Conservation (phyloP, 2,113 vertebrate species). For the Perca flavescens region DNA sequence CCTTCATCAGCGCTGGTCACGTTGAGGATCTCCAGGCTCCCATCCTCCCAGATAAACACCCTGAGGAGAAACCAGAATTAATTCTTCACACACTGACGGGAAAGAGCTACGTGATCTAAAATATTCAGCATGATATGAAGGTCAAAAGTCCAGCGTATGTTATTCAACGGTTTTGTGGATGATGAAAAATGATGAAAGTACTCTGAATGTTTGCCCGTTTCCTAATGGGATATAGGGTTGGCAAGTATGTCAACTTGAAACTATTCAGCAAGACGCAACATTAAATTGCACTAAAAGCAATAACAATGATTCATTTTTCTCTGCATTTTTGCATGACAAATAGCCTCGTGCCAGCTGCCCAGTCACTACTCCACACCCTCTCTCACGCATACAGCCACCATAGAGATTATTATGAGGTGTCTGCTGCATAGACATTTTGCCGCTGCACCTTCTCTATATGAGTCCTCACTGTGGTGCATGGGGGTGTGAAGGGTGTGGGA, state of each 20-base stretch:
- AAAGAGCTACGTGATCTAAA: conserved; percentile 27
- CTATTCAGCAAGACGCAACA: conserved; percentile 8
- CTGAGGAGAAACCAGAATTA: conserved; percentile 74
- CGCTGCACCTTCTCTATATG: conserved; percentile 40
- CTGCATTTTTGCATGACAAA: conserved; percentile 59
- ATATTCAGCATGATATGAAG: conserved; percentile 46
- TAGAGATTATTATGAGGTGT: conserved; percentile 41
- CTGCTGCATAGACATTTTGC: conserved; percentile 61
- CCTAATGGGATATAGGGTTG: conserved; percentile 5
- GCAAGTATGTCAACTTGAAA: conserved; percentile 11
- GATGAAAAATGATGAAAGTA: conserved; percentile 56
- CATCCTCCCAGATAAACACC: conserved; percentile 93
- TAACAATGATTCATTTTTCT: conserved; percentile 34
- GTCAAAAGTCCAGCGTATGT: conserved; percentile 53
- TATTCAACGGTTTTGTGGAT: conserved; percentile 17
- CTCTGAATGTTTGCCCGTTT: conserved; percentile 5
- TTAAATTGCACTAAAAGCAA: conserved; percentile 23
- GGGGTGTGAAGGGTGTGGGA: conserved; percentile 1
- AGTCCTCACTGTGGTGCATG: conserved; percentile 18
- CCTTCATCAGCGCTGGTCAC: conserved; percentile 92
- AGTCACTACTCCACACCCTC: conserved; percentile 30
- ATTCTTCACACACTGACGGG: conserved; percentile 23
- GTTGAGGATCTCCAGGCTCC: conserved; percentile 95
- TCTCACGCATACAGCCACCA: conserved; percentile 37
- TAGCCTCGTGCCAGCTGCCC: conserved; percentile 32